A percentile compares a stretch with the other conserved stretches of the same genome.
Evolutionary conservation across 64 coral and sea anemone species (phyloP).

Genomic region (Actinia tenebrosa): DNA sequence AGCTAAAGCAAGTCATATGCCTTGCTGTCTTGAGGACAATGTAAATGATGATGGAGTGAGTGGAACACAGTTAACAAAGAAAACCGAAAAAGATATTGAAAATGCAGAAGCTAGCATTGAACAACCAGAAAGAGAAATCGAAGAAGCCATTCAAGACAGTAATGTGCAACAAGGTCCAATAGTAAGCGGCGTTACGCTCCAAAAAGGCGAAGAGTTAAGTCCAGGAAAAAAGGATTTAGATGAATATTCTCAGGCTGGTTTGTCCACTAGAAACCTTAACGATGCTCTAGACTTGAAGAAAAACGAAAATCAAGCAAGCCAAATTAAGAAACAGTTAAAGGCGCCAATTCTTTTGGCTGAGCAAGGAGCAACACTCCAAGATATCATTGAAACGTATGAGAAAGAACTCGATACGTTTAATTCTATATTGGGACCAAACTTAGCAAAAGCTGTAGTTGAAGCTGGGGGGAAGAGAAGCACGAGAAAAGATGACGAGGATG

Average conservation of each 20-base stretch:
- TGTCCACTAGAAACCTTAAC: background rate
- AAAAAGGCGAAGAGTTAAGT: background rate
- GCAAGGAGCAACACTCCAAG: conserved; percentile 1
- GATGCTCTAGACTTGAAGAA: background rate
- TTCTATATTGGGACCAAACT: conserved; percentile 32
- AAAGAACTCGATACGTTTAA: conserved; percentile 17
- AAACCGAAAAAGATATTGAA: background rate
- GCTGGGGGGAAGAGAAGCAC: background rate
- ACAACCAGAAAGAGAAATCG: background rate
- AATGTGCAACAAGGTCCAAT: background rate
- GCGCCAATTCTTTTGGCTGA: background rate
- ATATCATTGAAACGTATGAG: conserved; percentile 49
- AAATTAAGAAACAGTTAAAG: background rate
- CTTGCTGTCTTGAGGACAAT: background rate
- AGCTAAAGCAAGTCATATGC: background rate
- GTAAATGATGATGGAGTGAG: background rate
- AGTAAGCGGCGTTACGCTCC: background rate
- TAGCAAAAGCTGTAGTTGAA: conserved; percentile 13
- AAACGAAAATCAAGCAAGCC: background rate
- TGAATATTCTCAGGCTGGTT: background rate
- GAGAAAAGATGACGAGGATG: background rate
- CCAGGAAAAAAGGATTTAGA: background rate
- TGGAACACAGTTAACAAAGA: background rate
- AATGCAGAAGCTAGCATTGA: background rate
- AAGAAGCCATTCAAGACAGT: background rate